phyloP scores from a whole-genome alignment of 2,888 invertebrate species.

The Rhingia rostrata region DNA sequence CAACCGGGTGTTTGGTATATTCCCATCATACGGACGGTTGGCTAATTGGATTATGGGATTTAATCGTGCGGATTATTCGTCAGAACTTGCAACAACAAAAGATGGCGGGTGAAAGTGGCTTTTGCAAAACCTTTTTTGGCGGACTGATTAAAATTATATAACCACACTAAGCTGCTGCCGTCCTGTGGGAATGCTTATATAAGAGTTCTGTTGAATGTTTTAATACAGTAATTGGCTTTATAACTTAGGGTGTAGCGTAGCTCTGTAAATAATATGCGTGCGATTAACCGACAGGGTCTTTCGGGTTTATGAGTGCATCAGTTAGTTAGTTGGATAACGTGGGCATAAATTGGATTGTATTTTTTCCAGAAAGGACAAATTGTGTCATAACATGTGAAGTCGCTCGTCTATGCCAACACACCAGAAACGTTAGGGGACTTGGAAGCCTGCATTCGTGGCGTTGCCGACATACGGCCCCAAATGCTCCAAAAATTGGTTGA shows the following conservation, averaged over 20 bases:
- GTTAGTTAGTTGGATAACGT: too few species aligned
- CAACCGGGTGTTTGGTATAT: not conserved
- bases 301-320: too few species aligned
- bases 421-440: too few species aligned
- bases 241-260: not conserved
- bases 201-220: not conserved
- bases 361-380: too few species aligned
- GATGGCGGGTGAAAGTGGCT: not conserved
- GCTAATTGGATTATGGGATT: slow-evolving; percentile 17
- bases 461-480: too few species aligned
- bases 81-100: not conserved
- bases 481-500: too few species aligned
- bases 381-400: too few species aligned
- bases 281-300: not conserved
- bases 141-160: slow-evolving; percentile 6
- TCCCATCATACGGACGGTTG: not conserved
- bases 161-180: not conserved
- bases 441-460: too few species aligned
- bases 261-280: not conserved
- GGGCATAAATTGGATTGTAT: too few species aligned
- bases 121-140: not conserved
- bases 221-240: slow-evolving; percentile 8
- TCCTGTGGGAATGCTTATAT: not conserved
- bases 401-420: too few species aligned
- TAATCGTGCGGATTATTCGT: not conserved